A percentile compares a stretch with the other conserved stretches of the same genome.
phyloP scores from a whole-genome alignment of 2,888 invertebrate genomes.

The Lutraria lutraria region DNA sequence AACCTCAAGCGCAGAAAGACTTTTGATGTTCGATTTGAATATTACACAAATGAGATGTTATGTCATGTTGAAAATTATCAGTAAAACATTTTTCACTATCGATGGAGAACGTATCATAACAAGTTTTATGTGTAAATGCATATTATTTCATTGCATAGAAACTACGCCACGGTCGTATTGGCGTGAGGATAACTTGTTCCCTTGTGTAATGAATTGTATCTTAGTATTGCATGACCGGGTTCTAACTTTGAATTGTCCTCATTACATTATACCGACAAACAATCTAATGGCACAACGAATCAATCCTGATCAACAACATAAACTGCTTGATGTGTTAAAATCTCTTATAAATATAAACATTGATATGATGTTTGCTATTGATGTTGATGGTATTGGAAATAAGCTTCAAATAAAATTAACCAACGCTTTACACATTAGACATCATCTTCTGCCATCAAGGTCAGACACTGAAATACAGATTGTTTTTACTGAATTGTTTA shows the following conservation, averaged over 20 bases:
- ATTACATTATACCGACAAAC: conserved; percentile 27
- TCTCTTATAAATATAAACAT: background rate
- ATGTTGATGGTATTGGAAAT: conserved; percentile 13
- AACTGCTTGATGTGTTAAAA: background rate
- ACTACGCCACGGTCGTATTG: background rate
- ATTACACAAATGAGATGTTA: conserved; percentile 5
- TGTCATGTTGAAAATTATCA: conserved; percentile 20
- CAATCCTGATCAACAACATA: background rate
- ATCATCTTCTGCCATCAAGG: background rate
- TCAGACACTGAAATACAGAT: background rate
- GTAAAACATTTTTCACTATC: background rate
- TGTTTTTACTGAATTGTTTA: background rate
- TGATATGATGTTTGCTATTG: background rate
- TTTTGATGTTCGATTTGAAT: conserved; percentile 18
- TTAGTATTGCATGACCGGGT: background rate
- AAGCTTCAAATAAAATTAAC: background rate
- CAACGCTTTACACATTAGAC: background rate
- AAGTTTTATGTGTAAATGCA: conserved; percentile 20
- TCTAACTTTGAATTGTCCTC: conserved; percentile 12
- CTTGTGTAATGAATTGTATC: conserved; percentile 1
- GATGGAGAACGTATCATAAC: background rate
- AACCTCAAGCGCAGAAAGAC: conserved; percentile 24
- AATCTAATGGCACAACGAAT: conserved; percentile 18
- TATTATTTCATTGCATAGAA: conserved; percentile 11
- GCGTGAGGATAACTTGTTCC: conserved; percentile 1